Base-by-base conservation (phyloP, 2,888 invertebrate genomes). In the Steinernema scapterisci region DNA sequence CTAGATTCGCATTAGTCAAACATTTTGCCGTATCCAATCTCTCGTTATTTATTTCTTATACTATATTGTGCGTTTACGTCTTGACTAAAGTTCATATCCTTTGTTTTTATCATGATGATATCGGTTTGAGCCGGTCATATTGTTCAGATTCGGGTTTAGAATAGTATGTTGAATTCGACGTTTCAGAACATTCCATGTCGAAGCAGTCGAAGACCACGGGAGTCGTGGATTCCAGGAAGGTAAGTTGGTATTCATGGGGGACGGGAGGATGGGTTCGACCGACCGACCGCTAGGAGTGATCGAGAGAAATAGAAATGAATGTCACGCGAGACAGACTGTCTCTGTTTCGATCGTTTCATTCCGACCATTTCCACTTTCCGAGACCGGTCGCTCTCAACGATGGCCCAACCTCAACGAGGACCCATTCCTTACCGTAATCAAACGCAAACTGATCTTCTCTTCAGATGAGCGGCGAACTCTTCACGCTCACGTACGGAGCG, bases 401-500 rank as follows among this genome's bases (percentile, higher is more conserved):
- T n/a, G n/a, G n/a, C n/a, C n/a, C n/a, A n/a, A n/a, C n/a, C n/a
- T n/a, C n/a, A n/a, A n/a, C n/a, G n/a, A n/a, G n/a, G n/a, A n/a
- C n/a, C n/a, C n/a, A n/a, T n/a, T n/a, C n/a, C n/a, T n/a, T n/a
- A 5, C 27, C 27, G 21, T 5, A 45, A 74, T 45, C 13, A 38
- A n/a, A n/a, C 9, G 38, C 9, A 38, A 38, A 38, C 38, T 38
- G 9, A 38, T 3, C 5, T 9, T 38, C 38, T 38, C 21, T 81
- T 70, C 71, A 84, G 81, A 84, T 86, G 85, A 85, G 82, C 54
- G 83, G 83, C 0, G 99, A 99, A 89, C 90, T 99, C 76, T 93
- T 99, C 83, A 95, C 96, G 6, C 91, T 99, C 71, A 99, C 99
- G 0, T 99, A 99, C 89, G 99, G 99, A 52, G 94, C 97, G 1